Evolutionary conservation across 2,888 invertebrate species (phyloP), one percentile per base, ranked within the genome.

Genomic region (Spatulosminthurus flaviceps): DNA sequence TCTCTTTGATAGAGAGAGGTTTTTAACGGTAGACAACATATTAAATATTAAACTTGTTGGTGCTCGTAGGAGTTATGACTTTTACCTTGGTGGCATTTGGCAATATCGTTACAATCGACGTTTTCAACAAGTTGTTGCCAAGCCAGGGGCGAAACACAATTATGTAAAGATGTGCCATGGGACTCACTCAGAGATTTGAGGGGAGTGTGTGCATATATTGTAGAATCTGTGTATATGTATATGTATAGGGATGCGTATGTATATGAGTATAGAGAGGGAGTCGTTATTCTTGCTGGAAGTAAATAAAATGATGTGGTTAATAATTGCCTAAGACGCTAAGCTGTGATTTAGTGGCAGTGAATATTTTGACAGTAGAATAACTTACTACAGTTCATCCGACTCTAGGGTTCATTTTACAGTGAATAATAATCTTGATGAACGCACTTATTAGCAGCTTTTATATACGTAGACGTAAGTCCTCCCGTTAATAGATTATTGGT

Each of bases 91-190:
- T 51, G 51, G 51, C n/a, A 51, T n/a, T 51, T 51, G 51, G 51
- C 51, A 51, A 51, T 51, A 51, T 51, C 51, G 16, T 51, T 51
- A 51, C 51, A 51, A 51, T 51, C 51, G 51, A 51, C 51, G 51
- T 51, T 51, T 51, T 51, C 51, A 51, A 51, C 51, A n/a, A 51
- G 51, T 51, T 51, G 51, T 51, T 51, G 1, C 34, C 19, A 51
- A 51, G 51, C 51, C n/a, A 51, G 19, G 16, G 51, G 51, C 51
- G 4, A 51, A 51, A 51, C 16, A 51, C n/a, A 51, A 51, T 51
- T 51, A 51, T n/a, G 51, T 16, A 51, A 4, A 11, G n/a, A 34
- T 34, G 7, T 51, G 51, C 16, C 5, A 19, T 51, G 51, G 16
- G 16, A 51, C 9, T 2, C 51, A 51, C 16, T 9, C 4, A 34